Conservation (phyloP, 2,113 vertebrate species). For the Stercorarius parasiticus region DNA sequence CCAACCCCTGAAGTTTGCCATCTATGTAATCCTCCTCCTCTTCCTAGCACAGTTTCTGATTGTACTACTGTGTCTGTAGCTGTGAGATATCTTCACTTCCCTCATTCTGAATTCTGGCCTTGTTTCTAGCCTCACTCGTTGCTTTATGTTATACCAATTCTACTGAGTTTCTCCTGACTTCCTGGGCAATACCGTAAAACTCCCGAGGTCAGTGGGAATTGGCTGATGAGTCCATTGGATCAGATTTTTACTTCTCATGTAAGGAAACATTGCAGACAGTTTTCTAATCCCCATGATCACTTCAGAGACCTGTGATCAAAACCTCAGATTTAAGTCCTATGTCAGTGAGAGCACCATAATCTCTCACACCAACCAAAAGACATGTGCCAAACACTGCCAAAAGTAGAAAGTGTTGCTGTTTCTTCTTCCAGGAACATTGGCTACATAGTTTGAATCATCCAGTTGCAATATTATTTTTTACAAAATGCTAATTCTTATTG, state of each 20-base stretch:
- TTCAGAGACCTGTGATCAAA: background rate
- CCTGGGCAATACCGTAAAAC: background rate
- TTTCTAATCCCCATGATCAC: background rate
- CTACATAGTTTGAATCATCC: background rate
- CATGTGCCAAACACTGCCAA: background rate
- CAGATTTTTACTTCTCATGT: background rate
- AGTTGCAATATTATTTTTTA: conserved; percentile 9
- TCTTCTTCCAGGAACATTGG: background rate
- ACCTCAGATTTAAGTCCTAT: background rate
- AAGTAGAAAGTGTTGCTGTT: background rate
- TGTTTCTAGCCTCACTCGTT: background rate
- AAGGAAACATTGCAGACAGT: background rate
- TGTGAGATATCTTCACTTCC: background rate
- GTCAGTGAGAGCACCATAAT: background rate
- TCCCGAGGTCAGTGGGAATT: background rate
- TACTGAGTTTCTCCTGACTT: background rate
- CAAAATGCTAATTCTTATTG: background rate
- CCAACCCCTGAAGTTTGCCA: rapidly evolving
- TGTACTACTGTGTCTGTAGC: background rate
- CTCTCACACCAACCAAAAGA: background rate
- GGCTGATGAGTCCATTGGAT: background rate
- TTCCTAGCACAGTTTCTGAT: background rate
- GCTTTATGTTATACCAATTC: background rate
- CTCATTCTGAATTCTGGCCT: background rate
- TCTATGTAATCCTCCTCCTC: background rate